A percentile compares a stretch with the other conserved stretches of the same genome.
phyloP scores from a whole-genome alignment of 92 coral and sea anemone species.

The Actinostola sp. region DNA sequence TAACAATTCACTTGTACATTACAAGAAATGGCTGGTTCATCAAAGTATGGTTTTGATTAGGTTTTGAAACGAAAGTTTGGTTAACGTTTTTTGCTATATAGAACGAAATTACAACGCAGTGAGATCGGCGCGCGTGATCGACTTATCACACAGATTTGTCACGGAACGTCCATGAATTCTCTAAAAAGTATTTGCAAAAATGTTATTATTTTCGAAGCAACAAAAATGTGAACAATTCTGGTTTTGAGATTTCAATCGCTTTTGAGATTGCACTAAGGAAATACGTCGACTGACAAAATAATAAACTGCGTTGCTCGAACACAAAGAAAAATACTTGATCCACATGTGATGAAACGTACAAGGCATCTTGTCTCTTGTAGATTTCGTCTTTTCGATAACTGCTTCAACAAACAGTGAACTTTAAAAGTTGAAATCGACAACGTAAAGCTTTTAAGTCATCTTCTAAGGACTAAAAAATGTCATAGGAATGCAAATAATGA shows the following conservation, averaged over 20 bases:
- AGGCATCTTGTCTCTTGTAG: conserved; percentile 4
- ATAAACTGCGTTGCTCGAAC: not conserved
- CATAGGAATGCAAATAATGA: conserved; percentile 80
- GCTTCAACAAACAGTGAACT: not conserved
- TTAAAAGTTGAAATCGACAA: not conserved
- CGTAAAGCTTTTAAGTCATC: conserved; percentile 19
- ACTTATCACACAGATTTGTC: no score
- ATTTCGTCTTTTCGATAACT: conserved; percentile 1
- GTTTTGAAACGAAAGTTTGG: no score
- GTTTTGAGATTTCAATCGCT: conserved; percentile 5
- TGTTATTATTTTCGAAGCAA: not conserved
- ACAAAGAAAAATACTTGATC: not conserved
- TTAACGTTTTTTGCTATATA: no score
- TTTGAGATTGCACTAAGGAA: not conserved
- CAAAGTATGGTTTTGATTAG: no score
- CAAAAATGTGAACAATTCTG: conserved; percentile 23
- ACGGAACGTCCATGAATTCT: no score
- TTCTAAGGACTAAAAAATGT: conserved; percentile 63
- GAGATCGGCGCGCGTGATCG: no score
- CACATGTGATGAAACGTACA: conserved; percentile 7
- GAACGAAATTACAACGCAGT: no score
- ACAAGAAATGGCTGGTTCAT: no score
- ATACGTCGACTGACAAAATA: not conserved
- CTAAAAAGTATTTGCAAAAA: no score
- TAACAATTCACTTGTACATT: no score